Conservation (phyloP, 2,888 invertebrate genomes). For the Rhabditophanes sp. region DNA sequence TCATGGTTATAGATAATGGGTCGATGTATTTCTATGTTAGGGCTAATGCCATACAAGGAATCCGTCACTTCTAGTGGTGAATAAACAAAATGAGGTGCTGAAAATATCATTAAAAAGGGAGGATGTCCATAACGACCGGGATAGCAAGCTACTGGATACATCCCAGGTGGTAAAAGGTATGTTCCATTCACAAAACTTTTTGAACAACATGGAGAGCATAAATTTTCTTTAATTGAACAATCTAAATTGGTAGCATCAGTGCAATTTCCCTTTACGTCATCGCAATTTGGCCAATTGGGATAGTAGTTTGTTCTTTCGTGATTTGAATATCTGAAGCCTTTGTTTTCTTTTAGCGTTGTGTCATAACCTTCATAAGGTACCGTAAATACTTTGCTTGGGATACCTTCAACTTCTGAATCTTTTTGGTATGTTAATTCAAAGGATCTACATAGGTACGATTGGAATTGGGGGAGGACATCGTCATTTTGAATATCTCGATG, state of each 20-base stretch:
- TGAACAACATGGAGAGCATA: slow-evolving; percentile 29
- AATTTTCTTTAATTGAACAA: slow-evolving; percentile 18
- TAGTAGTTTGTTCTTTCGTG: slow-evolving; percentile 27
- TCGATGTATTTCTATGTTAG: slow-evolving; percentile 12
- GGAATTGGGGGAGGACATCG: slow-evolving; percentile 15
- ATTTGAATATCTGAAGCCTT: slow-evolving; percentile 32
- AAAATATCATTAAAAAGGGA: slow-evolving; percentile 30
- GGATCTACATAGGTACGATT: slow-evolving; percentile 24
- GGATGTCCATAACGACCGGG: slow-evolving; percentile 19
- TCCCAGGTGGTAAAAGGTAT: slow-evolving; percentile 14
- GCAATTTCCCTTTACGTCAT: slow-evolving; percentile 9
- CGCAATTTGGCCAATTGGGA: slow-evolving; percentile 28
- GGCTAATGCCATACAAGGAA: slow-evolving; percentile 20
- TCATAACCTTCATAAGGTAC: slow-evolving; percentile 19
- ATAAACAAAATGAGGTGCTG: slow-evolving; percentile 26
- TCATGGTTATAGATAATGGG: slow-evolving; percentile 23
- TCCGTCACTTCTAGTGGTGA: slow-evolving; percentile 20
- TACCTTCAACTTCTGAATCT: slow-evolving; percentile 12
- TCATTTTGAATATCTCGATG: slow-evolving; percentile 15
- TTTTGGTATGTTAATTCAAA: slow-evolving; percentile 11
- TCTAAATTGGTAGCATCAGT: slow-evolving; percentile 18
- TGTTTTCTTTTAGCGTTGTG: slow-evolving; percentile 24
- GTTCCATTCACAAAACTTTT: slow-evolving; percentile 10
- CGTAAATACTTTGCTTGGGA: slow-evolving; percentile 14
- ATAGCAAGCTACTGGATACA: slow-evolving; percentile 16